A percentile compares a stretch with the other conserved stretches of the same genome.
These are phyloP conservation scores for Eristalis intricaria DNA, from an alignment of 2,888 invertebrate genomes.

Conservation along the genomic window DNA sequence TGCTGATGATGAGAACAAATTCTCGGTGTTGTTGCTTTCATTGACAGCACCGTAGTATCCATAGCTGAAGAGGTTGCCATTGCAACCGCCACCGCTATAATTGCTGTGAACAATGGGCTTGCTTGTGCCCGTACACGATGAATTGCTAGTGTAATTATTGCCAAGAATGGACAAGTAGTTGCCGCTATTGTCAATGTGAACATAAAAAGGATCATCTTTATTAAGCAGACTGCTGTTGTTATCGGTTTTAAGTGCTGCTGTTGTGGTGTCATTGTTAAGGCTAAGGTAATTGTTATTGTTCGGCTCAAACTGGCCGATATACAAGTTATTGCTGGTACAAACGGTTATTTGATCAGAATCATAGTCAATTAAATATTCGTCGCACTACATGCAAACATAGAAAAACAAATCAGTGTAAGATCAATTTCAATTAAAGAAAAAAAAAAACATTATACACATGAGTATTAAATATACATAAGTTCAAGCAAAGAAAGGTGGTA, in stretches of 20 bases:
- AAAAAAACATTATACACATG: slow-evolving; percentile 56
- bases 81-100: slow-evolving; percentile 39
- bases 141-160: slow-evolving; percentile 31
- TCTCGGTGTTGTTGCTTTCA: slow-evolving; percentile 45
- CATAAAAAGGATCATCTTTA: slow-evolving; percentile 55
- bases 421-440: slow-evolving; percentile 8
- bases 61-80: slow-evolving; percentile 60
- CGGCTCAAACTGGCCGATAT: slow-evolving; percentile 61
- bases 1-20: slow-evolving; percentile 49
- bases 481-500: slow-evolving; percentile 36
- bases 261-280: slow-evolving; percentile 70
- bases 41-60: slow-evolving; percentile 55
- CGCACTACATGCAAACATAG: slow-evolving; percentile 74
- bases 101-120: slow-evolving; percentile 25
- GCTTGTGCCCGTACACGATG: slow-evolving; percentile 7
- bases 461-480: slow-evolving; percentile 53
- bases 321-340: slow-evolving; percentile 71
- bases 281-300: slow-evolving; percentile 60
- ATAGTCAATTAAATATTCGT: slow-evolving; percentile 75
- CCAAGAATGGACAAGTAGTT: slow-evolving; percentile 46
- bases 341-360: slow-evolving; percentile 74
- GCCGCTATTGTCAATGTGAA: slow-evolving; percentile 34
- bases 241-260: slow-evolving; percentile 27
- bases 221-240: slow-evolving; percentile 35
- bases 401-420: slow-evolving; percentile 57